phyloP scores from a whole-genome alignment of 1,140 invertebrate species.

The Brachionus koreanus region DNA sequence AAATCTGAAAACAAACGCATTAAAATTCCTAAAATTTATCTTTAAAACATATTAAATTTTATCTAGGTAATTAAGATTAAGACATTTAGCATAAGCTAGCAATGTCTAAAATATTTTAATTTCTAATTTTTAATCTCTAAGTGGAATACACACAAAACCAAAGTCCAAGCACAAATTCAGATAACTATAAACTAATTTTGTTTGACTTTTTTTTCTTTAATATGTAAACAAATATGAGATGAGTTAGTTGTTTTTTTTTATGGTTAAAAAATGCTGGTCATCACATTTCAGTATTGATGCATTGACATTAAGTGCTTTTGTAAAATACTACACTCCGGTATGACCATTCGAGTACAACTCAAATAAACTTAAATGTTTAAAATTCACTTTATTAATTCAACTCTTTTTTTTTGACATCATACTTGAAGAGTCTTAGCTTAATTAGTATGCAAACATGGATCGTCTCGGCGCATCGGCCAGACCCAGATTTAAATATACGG shows the following conservation, averaged over 20 bases:
- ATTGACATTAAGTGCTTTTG: neutral
- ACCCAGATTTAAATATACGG: neutral
- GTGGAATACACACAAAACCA: neutral
- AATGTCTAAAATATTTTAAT: neutral
- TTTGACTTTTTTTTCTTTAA: neutral
- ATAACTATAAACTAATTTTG: neutral
- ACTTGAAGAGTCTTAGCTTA: neutral
- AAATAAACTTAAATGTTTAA: neutral
- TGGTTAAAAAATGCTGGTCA: neutral
- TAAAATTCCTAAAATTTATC: neutral
- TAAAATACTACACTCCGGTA: neutral
- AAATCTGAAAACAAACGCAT: neutral
- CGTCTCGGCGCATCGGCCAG: neutral
- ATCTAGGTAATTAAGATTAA: neutral
- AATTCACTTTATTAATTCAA: neutral
- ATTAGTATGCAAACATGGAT: constrained; percentile 7
- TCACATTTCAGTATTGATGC: neutral
- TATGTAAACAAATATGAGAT: constrained; percentile 18
- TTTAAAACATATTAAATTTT: neutral
- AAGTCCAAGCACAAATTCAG: neutral
- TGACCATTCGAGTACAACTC: neutral
- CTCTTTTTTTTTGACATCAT: neutral
- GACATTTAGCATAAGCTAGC: neutral
- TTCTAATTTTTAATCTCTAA: neutral
- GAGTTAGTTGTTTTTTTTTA: neutral